A percentile compares a stretch with the other conserved stretches of the same genome.
Evolutionary conservation across 2,113 vertebrate genomes (phyloP).

Genomic region (Archocentrus centrarchus): DNA sequence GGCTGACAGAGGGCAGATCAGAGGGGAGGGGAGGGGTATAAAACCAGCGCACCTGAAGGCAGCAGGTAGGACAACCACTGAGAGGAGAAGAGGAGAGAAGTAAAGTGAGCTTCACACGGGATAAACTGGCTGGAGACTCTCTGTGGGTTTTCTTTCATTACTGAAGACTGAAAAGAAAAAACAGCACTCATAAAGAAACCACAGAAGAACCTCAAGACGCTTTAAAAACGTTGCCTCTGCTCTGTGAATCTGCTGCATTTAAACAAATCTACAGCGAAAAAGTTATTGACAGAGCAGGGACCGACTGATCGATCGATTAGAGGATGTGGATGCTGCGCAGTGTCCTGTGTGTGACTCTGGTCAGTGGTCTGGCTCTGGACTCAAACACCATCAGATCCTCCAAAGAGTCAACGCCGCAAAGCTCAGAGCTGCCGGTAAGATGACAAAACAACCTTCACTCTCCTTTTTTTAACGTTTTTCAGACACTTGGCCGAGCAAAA

Average conservation of each 20-base stretch:
- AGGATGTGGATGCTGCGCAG: conserved; percentile 54
- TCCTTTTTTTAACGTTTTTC: not conserved
- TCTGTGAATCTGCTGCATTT: too few species aligned
- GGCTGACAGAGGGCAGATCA: conserved; percentile 50
- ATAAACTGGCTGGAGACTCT: not conserved
- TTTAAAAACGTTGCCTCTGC: too few species aligned
- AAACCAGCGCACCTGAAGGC: conserved; percentile 42
- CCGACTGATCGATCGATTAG: not conserved
- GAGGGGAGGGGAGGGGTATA: conserved; percentile 43
- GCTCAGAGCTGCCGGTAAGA: conserved; percentile 47
- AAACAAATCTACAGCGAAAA: not conserved
- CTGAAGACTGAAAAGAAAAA: not conserved
- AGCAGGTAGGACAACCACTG: conserved; percentile 15
- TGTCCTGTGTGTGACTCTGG: conserved; percentile 55
- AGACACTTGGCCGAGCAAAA: not conserved
- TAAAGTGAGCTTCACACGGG: rapidly evolving
- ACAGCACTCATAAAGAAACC: not conserved
- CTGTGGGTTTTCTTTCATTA: not conserved
- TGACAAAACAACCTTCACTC: not conserved
- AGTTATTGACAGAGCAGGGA: not conserved
- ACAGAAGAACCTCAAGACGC: not conserved
- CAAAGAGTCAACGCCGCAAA: conserved; percentile 51
- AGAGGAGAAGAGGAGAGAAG: not conserved
- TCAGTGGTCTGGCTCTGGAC: conserved; percentile 67
- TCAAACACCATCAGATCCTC: conserved; percentile 79